phyloP scores from a whole-genome alignment of 2,113 vertebrate genomes.

The Mirza zaza region DNA sequence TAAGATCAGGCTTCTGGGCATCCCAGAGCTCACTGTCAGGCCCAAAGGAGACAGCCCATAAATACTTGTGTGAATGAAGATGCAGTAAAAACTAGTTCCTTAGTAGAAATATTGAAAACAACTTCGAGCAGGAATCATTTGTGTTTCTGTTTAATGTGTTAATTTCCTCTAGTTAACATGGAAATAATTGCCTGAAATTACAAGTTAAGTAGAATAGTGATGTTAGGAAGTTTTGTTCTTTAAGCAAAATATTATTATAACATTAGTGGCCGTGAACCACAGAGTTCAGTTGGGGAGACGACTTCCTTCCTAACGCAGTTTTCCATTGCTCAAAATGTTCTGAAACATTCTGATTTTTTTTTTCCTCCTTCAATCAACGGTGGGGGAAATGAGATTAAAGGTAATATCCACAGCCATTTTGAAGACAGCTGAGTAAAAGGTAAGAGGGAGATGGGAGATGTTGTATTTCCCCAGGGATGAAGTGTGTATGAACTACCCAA shows the following conservation, averaged over 20 bases:
- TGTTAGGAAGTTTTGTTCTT: constrained; percentile 60
- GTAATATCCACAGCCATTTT: constrained; percentile 38
- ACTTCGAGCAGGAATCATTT: constrained; percentile 32
- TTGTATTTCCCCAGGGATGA: neutral
- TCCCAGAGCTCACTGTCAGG: neutral
- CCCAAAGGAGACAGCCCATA: neutral
- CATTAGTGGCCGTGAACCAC: constrained; percentile 46
- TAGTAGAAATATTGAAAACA: constrained; percentile 49
- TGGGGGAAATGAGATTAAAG: constrained; percentile 52
- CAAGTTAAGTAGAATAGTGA: constrained; percentile 40
- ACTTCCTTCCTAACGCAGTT: constrained; percentile 69
- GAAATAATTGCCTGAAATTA: constrained; percentile 59
- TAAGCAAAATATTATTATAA: constrained; percentile 75
- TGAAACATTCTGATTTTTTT: constrained; percentile 46
- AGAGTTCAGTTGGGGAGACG: constrained; percentile 47
- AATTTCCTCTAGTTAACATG: constrained; percentile 61
- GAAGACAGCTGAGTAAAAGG: constrained; percentile 46
- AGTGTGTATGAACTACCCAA: neutral
- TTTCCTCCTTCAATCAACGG: constrained; percentile 3
- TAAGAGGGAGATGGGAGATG: neutral
- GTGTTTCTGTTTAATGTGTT: constrained; percentile 48
- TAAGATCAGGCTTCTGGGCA: neutral
- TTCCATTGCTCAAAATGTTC: constrained; percentile 51
- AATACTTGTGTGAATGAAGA: neutral
- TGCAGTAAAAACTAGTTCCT: neutral